phyloP scores from a whole-genome alignment of 2,888 invertebrate species.

The Oasisia sp. region DNA sequence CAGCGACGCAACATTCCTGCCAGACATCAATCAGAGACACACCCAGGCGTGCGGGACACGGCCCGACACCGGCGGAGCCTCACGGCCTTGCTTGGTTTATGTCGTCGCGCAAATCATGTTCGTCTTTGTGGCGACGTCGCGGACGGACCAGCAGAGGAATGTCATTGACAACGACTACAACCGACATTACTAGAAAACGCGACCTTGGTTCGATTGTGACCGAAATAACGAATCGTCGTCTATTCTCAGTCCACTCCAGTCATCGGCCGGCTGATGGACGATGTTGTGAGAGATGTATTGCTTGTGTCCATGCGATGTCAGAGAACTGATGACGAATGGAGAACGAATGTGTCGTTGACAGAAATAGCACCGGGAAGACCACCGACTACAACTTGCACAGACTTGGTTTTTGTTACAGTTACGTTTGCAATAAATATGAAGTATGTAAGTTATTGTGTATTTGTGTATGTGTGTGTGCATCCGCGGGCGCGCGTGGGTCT shows the following conservation, averaged over 20 bases:
- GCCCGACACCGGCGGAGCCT: not conserved
- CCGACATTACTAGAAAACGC: not conserved
- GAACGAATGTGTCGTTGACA: not conserved
- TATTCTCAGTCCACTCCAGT: not conserved
- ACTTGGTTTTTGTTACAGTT: not conserved
- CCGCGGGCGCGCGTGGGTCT: too few relatives aligned
- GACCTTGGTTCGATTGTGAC: not conserved
- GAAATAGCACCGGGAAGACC: not conserved
- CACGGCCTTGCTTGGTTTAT: not conserved
- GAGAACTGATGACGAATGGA: not conserved
- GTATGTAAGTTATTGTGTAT: not conserved
- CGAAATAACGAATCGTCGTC: not conserved
- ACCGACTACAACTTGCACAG: not conserved
- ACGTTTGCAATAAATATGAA: not conserved
- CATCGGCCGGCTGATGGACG: not conserved
- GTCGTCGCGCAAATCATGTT: not conserved
- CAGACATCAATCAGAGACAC: not conserved
- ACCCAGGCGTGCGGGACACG: not conserved
- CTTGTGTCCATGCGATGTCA: not conserved
- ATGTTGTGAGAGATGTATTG: not conserved
- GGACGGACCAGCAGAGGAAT: not conserved
- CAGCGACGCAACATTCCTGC: not conserved
- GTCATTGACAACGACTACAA: not conserved
- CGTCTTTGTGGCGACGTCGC: not conserved
- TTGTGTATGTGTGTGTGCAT: too few relatives aligned